Conservation (phyloP, 2,113 vertebrate genomes). For the Urocolius indicus region DNA sequence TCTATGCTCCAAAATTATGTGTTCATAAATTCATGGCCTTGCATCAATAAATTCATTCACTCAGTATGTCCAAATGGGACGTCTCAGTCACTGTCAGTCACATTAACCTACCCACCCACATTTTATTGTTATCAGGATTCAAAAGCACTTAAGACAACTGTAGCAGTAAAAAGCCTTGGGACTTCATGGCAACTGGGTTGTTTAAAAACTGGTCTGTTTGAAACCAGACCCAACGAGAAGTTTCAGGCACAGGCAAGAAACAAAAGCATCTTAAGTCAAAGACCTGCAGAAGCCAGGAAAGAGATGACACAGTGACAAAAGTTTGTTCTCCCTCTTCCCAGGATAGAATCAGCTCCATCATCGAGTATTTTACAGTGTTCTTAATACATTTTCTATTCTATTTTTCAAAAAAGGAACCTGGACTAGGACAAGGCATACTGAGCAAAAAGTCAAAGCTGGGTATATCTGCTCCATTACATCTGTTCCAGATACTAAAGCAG, state of each 20-base stretch:
- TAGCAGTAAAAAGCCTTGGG: background rate
- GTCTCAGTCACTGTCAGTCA: background rate
- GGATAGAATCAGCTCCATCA: background rate
- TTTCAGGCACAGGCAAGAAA: background rate
- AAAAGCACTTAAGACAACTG: constrained; percentile 18
- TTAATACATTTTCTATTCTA: background rate
- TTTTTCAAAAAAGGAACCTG: background rate
- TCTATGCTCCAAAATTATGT: background rate
- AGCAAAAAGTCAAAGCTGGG: background rate
- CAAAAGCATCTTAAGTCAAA: background rate
- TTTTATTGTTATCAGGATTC: background rate
- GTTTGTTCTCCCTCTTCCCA: background rate
- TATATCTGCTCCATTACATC: rapidly evolving
- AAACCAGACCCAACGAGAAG: background rate
- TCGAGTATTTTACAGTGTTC: background rate
- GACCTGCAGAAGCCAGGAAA: background rate
- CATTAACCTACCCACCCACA: background rate
- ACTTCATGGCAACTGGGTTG: background rate
- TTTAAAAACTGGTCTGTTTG: background rate
- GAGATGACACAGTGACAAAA: background rate
- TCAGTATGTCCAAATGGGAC: background rate
- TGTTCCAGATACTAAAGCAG: background rate
- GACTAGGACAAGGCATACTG: background rate
- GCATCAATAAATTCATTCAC: background rate
- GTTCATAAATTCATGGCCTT: background rate